Percentiles rank a stretch among this genome's conserved stretches.
phyloP scores from a whole-genome alignment of 1,140 invertebrate species.

The Diorhabda sublineata region DNA sequence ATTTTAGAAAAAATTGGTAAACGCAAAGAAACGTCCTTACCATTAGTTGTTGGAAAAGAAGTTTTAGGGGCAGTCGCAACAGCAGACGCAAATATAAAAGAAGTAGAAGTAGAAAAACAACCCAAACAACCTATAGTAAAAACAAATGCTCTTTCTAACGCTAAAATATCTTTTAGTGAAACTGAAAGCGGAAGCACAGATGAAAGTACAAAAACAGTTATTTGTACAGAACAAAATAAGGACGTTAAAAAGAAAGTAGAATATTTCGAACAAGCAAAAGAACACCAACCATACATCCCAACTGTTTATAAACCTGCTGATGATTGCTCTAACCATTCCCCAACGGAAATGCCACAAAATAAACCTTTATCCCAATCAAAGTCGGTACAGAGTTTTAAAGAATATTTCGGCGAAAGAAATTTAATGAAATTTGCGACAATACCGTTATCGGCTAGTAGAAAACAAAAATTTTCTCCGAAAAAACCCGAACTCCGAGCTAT shows the following conservation, averaged over 20 bases:
- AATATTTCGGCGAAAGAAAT: conserved; percentile 69
- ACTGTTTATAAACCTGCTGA: conserved; percentile 56
- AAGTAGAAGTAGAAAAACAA: conserved; percentile 34
- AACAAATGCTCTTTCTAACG: conserved; percentile 28
- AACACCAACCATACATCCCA: conserved; percentile 46
- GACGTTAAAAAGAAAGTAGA: conserved; percentile 70
- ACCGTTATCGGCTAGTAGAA: conserved; percentile 38
- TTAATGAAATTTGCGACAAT: conserved; percentile 42
- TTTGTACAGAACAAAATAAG: conserved; percentile 53
- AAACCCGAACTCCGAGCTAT: conserved; percentile 36
- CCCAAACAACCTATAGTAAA: conserved; percentile 32
- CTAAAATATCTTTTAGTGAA: conserved; percentile 53
- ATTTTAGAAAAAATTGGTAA: conserved; percentile 58
- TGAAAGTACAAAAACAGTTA: conserved; percentile 62
- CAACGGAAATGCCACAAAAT: neutral
- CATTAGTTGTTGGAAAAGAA: conserved; percentile 54
- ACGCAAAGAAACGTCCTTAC: conserved; percentile 47
- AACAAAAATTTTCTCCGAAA: conserved; percentile 33
- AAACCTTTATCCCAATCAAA: conserved; percentile 55
- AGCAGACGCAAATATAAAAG: conserved; percentile 47
- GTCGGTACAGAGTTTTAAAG: conserved; percentile 70
- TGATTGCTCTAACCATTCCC: conserved; percentile 10
- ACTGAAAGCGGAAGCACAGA: conserved; percentile 68
- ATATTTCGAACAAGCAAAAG: conserved; percentile 68
- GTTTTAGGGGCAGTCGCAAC: conserved; percentile 61